Conservation (phyloP, 2,113 vertebrate species). For the Cyanoramphus novaezelandiae region DNA sequence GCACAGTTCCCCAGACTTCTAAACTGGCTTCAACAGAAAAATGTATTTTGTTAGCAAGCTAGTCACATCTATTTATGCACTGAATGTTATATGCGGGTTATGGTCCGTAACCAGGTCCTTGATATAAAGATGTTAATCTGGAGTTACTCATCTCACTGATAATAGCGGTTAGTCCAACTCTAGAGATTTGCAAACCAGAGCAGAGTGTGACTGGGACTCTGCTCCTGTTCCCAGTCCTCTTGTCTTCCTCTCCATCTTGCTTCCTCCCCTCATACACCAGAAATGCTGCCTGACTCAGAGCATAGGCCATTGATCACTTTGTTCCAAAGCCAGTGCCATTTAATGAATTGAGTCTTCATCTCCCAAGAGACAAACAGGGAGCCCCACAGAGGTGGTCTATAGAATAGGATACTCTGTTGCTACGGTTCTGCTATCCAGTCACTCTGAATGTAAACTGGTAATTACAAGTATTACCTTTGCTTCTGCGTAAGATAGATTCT, state of each 20-base stretch:
- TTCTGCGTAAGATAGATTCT: not conserved
- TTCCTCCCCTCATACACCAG: not conserved
- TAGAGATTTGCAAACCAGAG: not conserved
- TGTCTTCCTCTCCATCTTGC: not conserved
- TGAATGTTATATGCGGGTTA: not conserved
- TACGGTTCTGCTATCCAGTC: not conserved
- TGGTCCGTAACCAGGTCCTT: not conserved
- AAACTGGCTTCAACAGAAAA: not conserved
- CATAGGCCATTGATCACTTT: not conserved
- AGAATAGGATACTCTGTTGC: not conserved
- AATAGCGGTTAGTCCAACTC: not conserved
- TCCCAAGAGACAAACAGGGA: not conserved
- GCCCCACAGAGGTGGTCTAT: not conserved
- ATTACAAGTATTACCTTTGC: not conserved
- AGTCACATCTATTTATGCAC: not conserved
- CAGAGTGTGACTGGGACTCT: not conserved
- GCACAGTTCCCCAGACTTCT: not conserved
- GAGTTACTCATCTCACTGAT: not conserved
- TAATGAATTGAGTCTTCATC: slow-evolving; percentile 24
- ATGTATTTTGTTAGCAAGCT: not conserved
- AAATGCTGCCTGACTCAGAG: not conserved
- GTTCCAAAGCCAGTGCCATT: not conserved
- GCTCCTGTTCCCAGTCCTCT: not conserved
- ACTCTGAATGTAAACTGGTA: not conserved
- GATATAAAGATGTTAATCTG: not conserved